Percentiles rank a stretch among this genome's conserved stretches.
Conservation (phyloP, 2,113 vertebrate genomes). For the Meleagris gallopavo region DNA sequence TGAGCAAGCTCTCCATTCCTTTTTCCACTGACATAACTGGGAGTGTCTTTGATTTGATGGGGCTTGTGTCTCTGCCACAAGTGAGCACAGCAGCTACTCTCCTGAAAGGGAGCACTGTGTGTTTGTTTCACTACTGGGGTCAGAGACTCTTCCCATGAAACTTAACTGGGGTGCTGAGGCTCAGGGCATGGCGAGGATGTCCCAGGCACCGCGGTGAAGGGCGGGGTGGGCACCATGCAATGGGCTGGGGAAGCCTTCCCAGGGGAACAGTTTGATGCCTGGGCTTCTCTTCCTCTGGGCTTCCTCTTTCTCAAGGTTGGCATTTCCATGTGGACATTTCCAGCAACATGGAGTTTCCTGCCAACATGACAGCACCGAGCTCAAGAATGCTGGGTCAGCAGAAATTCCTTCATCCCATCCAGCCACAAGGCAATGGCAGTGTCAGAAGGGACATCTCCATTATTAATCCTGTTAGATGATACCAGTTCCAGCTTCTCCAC, state of each 20-base stretch:
- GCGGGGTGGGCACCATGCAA: background rate
- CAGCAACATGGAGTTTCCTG: background rate
- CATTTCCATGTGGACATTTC: background rate
- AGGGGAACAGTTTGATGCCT: background rate
- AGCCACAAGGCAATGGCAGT: background rate
- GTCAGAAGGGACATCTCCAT: background rate
- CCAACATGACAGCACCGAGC: rapidly evolving
- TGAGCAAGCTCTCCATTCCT: background rate
- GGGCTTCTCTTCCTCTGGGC: background rate
- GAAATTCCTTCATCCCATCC: conserved; percentile 1
- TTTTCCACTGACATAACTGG: background rate
- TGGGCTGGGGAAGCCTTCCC: background rate
- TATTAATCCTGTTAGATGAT: background rate
- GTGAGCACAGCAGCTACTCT: background rate
- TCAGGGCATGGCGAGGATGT: rapidly evolving
- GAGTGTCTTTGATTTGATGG: background rate
- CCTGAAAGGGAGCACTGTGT: background rate
- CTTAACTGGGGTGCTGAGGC: background rate
- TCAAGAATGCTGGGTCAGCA: background rate
- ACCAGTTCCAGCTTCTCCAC: background rate
- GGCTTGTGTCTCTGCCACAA: background rate
- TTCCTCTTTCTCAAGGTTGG: no score
- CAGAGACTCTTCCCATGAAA: background rate
- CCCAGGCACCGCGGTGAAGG: background rate
- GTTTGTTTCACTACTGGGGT: background rate